phyloP scores from a whole-genome alignment of 2,797 vertebrate genomes.

The Platyrinchus mystaceus region DNA sequence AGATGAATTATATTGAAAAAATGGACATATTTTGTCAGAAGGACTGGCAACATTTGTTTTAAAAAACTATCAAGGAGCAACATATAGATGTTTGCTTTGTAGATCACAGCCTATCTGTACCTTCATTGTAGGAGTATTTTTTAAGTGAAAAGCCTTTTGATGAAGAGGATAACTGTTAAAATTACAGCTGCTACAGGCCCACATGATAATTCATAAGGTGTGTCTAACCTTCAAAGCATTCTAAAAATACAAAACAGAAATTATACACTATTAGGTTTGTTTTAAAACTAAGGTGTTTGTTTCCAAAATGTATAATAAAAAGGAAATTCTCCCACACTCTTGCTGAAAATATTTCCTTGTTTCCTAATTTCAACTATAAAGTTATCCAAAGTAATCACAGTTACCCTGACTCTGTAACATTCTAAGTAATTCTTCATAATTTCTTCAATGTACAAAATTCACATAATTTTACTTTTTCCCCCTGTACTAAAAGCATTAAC shows the following conservation, averaged over 20 bases:
- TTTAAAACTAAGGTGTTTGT: slow-evolving; percentile 21
- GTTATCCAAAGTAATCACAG: background rate
- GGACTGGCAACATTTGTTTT: background rate
- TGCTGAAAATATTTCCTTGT: background rate
- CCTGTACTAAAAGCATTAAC: background rate
- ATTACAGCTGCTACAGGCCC: background rate
- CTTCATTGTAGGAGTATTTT: background rate
- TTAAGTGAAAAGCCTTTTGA: background rate
- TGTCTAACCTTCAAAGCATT: slow-evolving; percentile 28
- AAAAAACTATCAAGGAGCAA: background rate
- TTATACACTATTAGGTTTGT: background rate
- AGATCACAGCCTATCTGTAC: background rate
- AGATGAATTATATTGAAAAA: background rate
- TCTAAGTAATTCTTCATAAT: background rate
- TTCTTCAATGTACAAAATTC: background rate
- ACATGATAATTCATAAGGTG: slow-evolving; percentile 26
- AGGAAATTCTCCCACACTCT: background rate
- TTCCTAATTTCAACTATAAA: slow-evolving; percentile 1
- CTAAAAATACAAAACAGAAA: slow-evolving; percentile 44
- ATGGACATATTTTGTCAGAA: background rate
- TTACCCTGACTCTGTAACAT: background rate
- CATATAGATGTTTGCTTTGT: background rate
- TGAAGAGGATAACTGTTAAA: background rate
- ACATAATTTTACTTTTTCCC: background rate
- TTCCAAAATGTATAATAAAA: slow-evolving; percentile 25